Percentiles rank a stretch among this genome's conserved stretches.
These are phyloP conservation scores for Hippocampus zosterae DNA, from an alignment of 2,113 vertebrate genomes.

Conservation along the genomic window DNA sequence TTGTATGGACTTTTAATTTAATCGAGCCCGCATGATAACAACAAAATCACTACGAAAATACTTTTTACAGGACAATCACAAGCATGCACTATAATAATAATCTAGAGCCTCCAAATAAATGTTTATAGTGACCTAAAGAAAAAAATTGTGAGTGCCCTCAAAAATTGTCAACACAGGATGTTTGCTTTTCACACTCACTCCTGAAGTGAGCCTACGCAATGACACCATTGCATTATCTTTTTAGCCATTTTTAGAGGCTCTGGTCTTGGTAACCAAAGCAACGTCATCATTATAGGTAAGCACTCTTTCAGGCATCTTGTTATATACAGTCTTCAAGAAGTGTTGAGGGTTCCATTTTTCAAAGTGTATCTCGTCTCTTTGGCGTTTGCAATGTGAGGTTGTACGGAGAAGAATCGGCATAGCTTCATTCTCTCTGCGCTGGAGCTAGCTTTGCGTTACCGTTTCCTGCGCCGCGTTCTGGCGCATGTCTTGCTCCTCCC, in stretches of 20 bases:
- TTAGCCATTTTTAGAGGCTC: neutral
- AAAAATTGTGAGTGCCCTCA: neutral
- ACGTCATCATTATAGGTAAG: neutral
- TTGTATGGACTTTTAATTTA: neutral
- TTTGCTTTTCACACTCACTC: neutral
- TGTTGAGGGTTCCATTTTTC: neutral
- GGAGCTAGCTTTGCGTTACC: conserved; percentile 22
- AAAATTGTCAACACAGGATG: neutral
- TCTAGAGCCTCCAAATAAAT: neutral
- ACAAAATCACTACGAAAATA: neutral
- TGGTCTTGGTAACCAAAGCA: neutral
- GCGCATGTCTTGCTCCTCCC: conserved; percentile 22
- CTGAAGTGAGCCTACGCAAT: neutral
- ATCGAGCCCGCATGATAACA: neutral
- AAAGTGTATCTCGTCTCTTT: neutral
- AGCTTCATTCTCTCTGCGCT: conserved; percentile 4
- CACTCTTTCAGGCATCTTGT: neutral
- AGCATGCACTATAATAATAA: neutral
- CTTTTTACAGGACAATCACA: neutral
- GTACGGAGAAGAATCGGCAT: neutral
- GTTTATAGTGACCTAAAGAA: neutral
- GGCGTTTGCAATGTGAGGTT: neutral
- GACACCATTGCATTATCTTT: neutral
- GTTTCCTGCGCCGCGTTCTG: conserved; percentile 18
- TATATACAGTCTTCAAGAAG: conserved; percentile 6